A percentile compares a stretch with the other conserved stretches of the same genome.
phyloP scores from a whole-genome alignment of 2,797 vertebrate genomes.

The Lutjanus campechanus region DNA sequence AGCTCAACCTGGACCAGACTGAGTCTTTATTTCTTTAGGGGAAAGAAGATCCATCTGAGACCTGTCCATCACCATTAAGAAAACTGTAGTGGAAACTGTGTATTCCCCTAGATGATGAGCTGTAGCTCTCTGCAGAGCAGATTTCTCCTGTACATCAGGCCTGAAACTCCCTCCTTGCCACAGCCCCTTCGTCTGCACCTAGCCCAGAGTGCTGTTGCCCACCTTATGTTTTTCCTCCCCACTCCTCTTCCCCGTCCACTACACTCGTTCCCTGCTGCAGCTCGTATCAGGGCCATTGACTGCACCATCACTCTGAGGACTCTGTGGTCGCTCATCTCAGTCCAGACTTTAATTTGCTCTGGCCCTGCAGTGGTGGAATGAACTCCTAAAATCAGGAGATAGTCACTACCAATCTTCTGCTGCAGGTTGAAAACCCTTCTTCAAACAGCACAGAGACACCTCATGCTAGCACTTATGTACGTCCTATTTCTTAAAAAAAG shows the following conservation, averaged over 20 bases:
- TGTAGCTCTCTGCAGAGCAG: neutral
- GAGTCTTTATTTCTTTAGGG: too few species aligned
- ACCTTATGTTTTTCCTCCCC: neutral
- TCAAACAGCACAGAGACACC: neutral
- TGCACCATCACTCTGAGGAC: slow-evolving; percentile 5
- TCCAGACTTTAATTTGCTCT: slow-evolving; percentile 11
- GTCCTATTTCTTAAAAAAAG: neutral
- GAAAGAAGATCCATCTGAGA: neutral
- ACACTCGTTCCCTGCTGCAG: neutral
- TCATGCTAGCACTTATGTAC: neutral
- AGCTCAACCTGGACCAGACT: neutral
- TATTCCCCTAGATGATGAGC: neutral
- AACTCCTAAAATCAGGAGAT: neutral
- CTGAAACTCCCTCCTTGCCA: neutral
- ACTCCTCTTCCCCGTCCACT: neutral
- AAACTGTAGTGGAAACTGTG: neutral
- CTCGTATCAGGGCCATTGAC: neutral
- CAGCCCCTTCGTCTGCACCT: neutral
- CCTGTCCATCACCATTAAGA: neutral
- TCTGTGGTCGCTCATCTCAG: neutral
- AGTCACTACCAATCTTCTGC: neutral
- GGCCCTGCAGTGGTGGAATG: slow-evolving; percentile 1
- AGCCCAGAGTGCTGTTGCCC: neutral
- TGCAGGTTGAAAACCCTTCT: neutral
- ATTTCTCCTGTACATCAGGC: neutral